Evolutionary conservation across 2,797 vertebrate genomes (phyloP), one percentile per base, ranked within the genome.

Genomic region (Cebuella pygmaea): DNA sequence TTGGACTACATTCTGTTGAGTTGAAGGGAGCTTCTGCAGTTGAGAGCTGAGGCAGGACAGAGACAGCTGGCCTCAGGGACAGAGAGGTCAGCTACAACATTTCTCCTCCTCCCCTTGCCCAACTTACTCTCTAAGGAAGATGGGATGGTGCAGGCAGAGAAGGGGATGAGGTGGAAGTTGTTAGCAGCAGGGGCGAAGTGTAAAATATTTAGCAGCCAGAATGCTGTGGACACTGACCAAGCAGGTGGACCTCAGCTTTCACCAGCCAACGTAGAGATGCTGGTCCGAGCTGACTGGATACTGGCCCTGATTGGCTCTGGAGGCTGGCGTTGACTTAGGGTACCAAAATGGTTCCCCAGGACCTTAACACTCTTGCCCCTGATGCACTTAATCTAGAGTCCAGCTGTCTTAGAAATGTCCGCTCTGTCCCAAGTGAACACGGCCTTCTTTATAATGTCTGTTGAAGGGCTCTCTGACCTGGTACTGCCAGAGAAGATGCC

Each of bases 271-370:
- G 8, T 0, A 39, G 20, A 27, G 2, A 5, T n/a, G 15, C 7
- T 22, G 72, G 36, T 30, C 2, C 2, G 8, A 27, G 57, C 50
- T 0, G 0, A 11, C 27, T 2, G 1, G 22, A 12, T 8, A 1
- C 82, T 39, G 14, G 20, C 67, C 8, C 7, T 7, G 41, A 36
- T 3, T 36, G 33, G 36, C 44, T 0, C 5, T 11, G 27, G 44
- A 87, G 11, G 61, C 57, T 24, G 52, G 36, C 30, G 5, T 3
- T 20, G 46, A 92, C 75, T 93, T 93, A 78, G 48, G 84, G 79
- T 20, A 44, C 93, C 94, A 94, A 30, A 86, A 64, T 15, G 2
- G 20, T 27, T 36, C 20, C 59, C 59, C 33, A 64, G 67, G 57
- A 78, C 64, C 26, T 64, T 55, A 7, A 22, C 93, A 91, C 95